Percentiles rank a stretch among this genome's conserved stretches.
Evolutionary conservation across 2,888 invertebrate species (phyloP).

Genomic region (Seira musarum): DNA sequence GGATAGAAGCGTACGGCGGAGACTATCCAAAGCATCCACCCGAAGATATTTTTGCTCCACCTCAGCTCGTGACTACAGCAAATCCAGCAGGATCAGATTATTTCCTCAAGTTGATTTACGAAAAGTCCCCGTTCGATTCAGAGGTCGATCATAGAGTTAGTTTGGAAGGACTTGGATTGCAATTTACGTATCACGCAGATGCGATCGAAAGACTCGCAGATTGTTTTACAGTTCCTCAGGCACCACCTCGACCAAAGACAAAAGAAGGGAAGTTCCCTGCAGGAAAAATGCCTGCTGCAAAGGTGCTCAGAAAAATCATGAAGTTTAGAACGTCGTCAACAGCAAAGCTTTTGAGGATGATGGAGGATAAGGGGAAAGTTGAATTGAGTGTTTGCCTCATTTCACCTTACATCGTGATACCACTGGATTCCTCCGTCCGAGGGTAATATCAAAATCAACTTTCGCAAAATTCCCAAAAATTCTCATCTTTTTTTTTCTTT

Average conservation of each 20-base stretch:
- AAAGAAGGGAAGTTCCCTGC: not conserved
- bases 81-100: conserved; percentile 35
- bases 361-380: conserved; percentile 51
- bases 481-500: not conserved
- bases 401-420: conserved; percentile 90
- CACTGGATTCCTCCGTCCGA: conserved; percentile 74
- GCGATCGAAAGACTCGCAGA: conserved; percentile 40
- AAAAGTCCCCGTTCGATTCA: conserved; percentile 41
- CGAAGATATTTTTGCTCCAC: not conserved
- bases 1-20: conserved; percentile 46
- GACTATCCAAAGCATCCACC: conserved; percentile 24
- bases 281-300: conserved; percentile 28
- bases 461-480: too few relatives aligned
- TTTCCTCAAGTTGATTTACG: conserved; percentile 44
- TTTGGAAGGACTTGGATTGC: conserved; percentile 46
- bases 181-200: conserved; percentile 44
- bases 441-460: too few relatives aligned
- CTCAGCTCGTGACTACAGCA: conserved; percentile 44
- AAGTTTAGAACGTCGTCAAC: conserved; percentile 37
- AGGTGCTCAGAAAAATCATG: conserved; percentile 27
- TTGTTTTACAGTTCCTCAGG: conserved; percentile 29
- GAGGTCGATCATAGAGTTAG: conserved; percentile 46
- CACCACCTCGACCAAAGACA: not conserved
- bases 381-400: conserved; percentile 80
- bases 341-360: conserved; percentile 25